These are phyloP conservation scores for Toxotes jaculatrix DNA, from an alignment of 2,113 vertebrate genomes.

Conservation along the genomic window DNA sequence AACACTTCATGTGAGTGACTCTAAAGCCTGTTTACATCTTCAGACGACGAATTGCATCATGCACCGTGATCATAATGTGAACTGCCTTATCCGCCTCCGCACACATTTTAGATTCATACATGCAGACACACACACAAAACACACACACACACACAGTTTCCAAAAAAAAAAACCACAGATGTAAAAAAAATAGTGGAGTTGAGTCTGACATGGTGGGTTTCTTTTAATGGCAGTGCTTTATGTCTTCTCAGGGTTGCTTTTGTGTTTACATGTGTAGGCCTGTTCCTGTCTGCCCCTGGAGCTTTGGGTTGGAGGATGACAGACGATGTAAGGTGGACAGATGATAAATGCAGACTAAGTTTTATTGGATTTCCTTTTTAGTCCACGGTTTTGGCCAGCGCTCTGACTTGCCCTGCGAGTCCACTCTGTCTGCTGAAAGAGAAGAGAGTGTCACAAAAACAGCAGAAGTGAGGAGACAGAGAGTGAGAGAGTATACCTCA, in stretches of 20 bases:
- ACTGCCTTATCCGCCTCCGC: conserved; percentile 52
- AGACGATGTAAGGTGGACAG: conserved; percentile 55
- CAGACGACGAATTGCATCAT: conserved; percentile 70
- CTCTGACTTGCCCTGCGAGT: conserved; percentile 26
- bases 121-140: not conserved
- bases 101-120: conserved; percentile 51
- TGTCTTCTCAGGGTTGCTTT: conserved; percentile 22
- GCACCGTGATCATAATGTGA: conserved; percentile 48
- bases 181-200: not conserved
- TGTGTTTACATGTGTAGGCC: conserved; percentile 40
- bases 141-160: not conserved
- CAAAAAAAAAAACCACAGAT: not conserved
- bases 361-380: conserved; percentile 75
- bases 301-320: conserved; percentile 33
- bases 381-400: conserved; percentile 43
- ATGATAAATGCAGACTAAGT: conserved; percentile 56
- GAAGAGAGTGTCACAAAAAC: conserved; percentile 10
- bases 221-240: not conserved
- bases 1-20: conserved; percentile 32
- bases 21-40: conserved; percentile 68
- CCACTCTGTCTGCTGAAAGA: conserved; percentile 9
- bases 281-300: conserved; percentile 19
- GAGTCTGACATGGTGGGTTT: conserved; percentile 4
- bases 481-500: not conserved
- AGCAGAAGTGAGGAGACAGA: not conserved